A percentile compares a stretch with the other conserved stretches of the same genome.
Conservation (phyloP, 2,797 vertebrate species). For the Orientallactaga sibirica region DNA sequence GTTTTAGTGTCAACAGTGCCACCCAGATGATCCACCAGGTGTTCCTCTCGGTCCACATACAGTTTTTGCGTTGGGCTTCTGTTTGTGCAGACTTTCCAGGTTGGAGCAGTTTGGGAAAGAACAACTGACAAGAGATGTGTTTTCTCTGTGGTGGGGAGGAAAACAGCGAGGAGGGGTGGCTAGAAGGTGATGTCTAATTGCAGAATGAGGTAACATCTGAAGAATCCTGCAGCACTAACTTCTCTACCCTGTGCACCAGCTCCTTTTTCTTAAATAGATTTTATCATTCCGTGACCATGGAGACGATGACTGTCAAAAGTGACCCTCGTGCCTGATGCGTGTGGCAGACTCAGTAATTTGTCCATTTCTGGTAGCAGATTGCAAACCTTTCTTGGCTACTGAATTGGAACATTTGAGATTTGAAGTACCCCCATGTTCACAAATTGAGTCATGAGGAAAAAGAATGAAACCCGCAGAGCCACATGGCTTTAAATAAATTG, state of each 20-base stretch:
- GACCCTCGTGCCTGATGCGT: slow-evolving; percentile 1
- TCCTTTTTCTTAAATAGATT: neutral
- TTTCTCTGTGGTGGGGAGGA: neutral
- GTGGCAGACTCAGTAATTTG: neutral
- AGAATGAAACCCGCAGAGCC: slow-evolving; percentile 43
- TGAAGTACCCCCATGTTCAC: slow-evolving; percentile 39
- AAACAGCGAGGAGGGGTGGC: neutral
- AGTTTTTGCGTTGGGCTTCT: neutral
- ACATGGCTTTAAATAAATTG: slow-evolving; percentile 30
- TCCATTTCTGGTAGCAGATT: slow-evolving; percentile 46
- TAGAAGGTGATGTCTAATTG: neutral
- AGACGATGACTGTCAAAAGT: neutral
- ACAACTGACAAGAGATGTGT: neutral
- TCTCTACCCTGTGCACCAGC: neutral
- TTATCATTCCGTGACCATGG: neutral
- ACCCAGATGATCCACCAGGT: neutral
- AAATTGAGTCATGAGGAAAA: slow-evolving; percentile 55
- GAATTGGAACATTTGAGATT: slow-evolving; percentile 20
- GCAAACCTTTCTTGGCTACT: slow-evolving; percentile 14
- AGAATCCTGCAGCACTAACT: neutral
- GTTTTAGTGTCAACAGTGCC: slow-evolving; percentile 1
- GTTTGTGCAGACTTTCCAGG: neutral
- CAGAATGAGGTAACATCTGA: neutral
- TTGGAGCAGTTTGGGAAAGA: neutral
- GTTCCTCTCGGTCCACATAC: neutral